phyloP scores from a whole-genome alignment of 2,888 invertebrate species.

The Sinotaia quadrata region DNA sequence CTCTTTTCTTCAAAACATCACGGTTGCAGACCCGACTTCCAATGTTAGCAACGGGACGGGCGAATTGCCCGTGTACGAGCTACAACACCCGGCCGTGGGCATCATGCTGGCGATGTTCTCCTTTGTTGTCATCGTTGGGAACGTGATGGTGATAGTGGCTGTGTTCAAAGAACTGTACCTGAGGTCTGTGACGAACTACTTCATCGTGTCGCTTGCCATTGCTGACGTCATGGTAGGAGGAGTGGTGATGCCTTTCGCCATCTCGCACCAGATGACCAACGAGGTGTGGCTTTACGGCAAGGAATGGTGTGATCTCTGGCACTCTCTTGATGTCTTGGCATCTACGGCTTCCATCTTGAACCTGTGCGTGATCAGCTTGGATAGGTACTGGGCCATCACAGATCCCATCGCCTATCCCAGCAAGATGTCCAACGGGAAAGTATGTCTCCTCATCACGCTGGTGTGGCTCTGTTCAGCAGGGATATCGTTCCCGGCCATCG shows the following conservation, averaged over 20 bases:
- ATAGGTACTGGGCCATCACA: conserved; percentile 98
- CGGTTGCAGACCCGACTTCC: not conserved
- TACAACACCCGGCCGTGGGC: conserved; percentile 74
- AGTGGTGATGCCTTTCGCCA: conserved; percentile 94
- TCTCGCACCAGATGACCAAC: conserved; percentile 64
- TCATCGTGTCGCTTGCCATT: conserved; percentile 95
- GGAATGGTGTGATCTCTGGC: conserved; percentile 98
- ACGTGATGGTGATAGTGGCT: conserved; percentile 92
- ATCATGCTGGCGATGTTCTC: conserved; percentile 88
- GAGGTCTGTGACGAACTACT: conserved; percentile 97
- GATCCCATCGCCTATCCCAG: conserved; percentile 98
- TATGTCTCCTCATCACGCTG: conserved; percentile 88
- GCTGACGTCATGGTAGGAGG: conserved; percentile 96
- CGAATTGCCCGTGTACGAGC: conserved; percentile 20
- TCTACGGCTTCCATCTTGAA: conserved; percentile 98
- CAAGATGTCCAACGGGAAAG: conserved; percentile 90
- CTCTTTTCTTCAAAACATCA: conserved; percentile 12
- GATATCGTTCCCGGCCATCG: conserved; percentile 97
- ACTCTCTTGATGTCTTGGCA: conserved; percentile 95
- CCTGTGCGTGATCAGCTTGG: conserved; percentile 95
- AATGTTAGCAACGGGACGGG: not conserved
- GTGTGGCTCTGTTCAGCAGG: conserved; percentile 98
- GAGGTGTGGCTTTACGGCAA: conserved; percentile 90
- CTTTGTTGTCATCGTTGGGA: conserved; percentile 93
- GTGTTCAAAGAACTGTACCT: conserved; percentile 93